A percentile compares a stretch with the other conserved stretches of the same genome.
These are phyloP conservation scores for Erpetoichthys calabaricus DNA, from an alignment of 2,797 vertebrate genomes.

Conservation along the genomic window DNA sequence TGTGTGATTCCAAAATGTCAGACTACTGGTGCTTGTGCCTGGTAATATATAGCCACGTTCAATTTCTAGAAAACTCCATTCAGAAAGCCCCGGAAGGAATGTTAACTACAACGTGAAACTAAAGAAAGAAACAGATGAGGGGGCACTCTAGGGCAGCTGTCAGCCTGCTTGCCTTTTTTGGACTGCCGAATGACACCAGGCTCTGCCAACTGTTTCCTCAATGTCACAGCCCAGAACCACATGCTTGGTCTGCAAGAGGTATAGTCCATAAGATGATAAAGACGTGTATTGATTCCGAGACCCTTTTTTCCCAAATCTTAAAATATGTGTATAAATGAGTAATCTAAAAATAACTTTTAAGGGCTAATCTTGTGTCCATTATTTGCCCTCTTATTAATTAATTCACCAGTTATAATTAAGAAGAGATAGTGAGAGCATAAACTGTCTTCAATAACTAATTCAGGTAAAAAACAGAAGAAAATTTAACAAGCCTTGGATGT, in stretches of 20 bases:
- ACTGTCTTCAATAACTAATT: no score
- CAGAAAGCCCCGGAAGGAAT: constrained; percentile 56
- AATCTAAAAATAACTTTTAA: no score
- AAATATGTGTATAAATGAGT: no score
- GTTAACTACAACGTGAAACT: constrained; percentile 25
- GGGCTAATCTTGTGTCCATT: no score
- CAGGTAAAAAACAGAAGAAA: no score
- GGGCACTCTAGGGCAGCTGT: constrained; percentile 17
- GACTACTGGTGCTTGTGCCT: constrained; percentile 14
- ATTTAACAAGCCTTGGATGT: no score
- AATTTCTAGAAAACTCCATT: constrained; percentile 48
- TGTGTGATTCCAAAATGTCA: constrained; percentile 21
- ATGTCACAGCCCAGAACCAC: constrained; percentile 34
- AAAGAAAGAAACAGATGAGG: constrained; percentile 20
- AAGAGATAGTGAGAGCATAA: no score
- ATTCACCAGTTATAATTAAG: no score
- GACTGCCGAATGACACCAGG: constrained; percentile 51
- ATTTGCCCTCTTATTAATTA: no score
- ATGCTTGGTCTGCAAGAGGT: background rate
- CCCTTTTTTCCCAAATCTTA: no score
- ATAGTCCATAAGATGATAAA: no score
- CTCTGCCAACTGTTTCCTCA: constrained; percentile 27
- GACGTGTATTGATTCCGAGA: no score
- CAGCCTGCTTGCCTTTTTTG: constrained; percentile 48
- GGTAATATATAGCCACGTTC: constrained; percentile 50